Evolutionary conservation across 2,113 vertebrate species (phyloP).

Genomic region (Theristicus caerulescens): DNA sequence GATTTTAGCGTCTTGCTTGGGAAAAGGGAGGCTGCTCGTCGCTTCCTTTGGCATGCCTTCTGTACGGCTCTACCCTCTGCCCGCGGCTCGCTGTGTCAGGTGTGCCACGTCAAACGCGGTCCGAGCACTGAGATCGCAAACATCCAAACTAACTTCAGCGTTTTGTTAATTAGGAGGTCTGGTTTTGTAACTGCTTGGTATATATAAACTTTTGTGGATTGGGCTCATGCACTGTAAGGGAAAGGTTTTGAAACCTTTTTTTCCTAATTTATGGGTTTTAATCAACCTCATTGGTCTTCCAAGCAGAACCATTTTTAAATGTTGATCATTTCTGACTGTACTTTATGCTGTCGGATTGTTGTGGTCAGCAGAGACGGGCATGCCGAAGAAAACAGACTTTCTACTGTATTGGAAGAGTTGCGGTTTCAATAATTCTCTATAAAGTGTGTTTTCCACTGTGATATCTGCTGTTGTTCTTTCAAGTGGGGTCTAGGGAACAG

Average conservation of each 20-base stretch:
- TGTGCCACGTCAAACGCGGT: not conserved
- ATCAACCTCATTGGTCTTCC: not conserved
- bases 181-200: rapidly evolving
- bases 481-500: not conserved
- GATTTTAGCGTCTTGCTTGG: not conserved
- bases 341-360: not conserved
- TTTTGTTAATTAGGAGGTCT: not conserved
- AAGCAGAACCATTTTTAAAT: not conserved
- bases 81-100: not conserved
- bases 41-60: not conserved
- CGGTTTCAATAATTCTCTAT: not conserved
- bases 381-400: not conserved
- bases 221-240: not conserved
- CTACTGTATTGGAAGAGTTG: not conserved
- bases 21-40: not conserved
- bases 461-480: not conserved
- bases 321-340: not conserved
- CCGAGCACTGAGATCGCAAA: not conserved
- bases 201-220: rapidly evolving
- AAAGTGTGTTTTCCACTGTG: not conserved
- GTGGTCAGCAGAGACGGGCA: not conserved
- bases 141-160: not conserved
- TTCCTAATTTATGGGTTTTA: not conserved
- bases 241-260: not conserved
- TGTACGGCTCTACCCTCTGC: rapidly evolving